These are phyloP conservation scores for Drosophila austrosaltans DNA, from an alignment of 2,888 invertebrate species.

Conservation along the genomic window DNA sequence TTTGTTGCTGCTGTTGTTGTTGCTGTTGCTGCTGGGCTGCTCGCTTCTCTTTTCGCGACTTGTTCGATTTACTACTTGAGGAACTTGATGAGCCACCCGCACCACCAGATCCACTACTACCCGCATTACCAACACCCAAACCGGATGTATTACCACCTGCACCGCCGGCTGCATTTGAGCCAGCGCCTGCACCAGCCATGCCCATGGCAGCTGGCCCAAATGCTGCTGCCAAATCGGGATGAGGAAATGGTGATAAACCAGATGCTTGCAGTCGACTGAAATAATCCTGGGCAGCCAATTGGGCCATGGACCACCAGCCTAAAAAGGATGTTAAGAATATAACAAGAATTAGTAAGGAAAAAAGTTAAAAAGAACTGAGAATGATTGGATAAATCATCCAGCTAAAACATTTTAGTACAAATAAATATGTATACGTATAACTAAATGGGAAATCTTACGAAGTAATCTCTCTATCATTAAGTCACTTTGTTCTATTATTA, in stretches of 20 bases:
- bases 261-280: slow-evolving; percentile 92
- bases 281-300: slow-evolving; percentile 94
- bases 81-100: slow-evolving; percentile 71
- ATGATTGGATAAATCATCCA: too few relatives aligned
- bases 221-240: slow-evolving; percentile 87
- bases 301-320: slow-evolving; percentile 97
- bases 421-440: slow-evolving; percentile 29
- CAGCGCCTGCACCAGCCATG: slow-evolving; percentile 72
- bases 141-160: slow-evolving; percentile 66
- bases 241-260: slow-evolving; percentile 89
- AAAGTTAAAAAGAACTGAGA: too few relatives aligned
- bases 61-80: slow-evolving; percentile 80
- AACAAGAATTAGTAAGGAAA: background rate
- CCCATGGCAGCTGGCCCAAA: slow-evolving; percentile 83
- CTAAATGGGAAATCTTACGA: too few relatives aligned
- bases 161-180: slow-evolving; percentile 67
- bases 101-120: slow-evolving; percentile 73
- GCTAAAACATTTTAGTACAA: background rate
- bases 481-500: too few relatives aligned
- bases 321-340: slow-evolving; percentile 31
- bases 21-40: slow-evolving; percentile 80
- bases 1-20: slow-evolving; percentile 80
- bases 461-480: too few relatives aligned
- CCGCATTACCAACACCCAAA: slow-evolving; percentile 78
- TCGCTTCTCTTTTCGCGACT: slow-evolving; percentile 82